phyloP scores from a whole-genome alignment of 1,140 invertebrate species.

The Pseudachorutes palmiensis region DNA sequence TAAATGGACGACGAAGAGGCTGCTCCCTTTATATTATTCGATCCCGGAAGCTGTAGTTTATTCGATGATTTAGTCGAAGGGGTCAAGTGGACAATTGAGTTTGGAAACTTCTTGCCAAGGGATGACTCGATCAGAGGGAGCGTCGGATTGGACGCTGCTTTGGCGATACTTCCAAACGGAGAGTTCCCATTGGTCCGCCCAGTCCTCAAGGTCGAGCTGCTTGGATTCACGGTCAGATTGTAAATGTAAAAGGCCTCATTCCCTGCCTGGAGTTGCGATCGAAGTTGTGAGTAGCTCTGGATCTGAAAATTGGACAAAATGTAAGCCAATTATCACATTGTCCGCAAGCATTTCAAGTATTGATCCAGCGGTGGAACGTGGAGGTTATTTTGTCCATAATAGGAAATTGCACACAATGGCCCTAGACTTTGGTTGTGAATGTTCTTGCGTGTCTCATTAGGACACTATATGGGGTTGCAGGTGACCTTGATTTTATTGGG shows the following conservation, averaged over 20 bases:
- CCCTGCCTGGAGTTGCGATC: conserved; percentile 30
- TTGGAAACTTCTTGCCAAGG: conserved; percentile 2
- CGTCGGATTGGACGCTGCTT: not conserved
- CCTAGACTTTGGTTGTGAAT: too few species aligned
- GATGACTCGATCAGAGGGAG: not conserved
- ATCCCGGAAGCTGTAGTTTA: not conserved
- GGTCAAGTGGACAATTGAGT: not conserved
- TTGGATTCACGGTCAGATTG: not conserved
- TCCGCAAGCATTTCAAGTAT: too few species aligned
- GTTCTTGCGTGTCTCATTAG: not conserved
- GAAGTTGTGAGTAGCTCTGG: conserved; percentile 30
- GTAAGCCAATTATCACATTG: too few species aligned
- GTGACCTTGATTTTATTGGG: conserved; percentile 8
- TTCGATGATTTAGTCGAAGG: not conserved
- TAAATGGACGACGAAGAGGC: not conserved
- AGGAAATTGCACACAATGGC: too few species aligned
- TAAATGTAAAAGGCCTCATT: conserved; percentile 34
- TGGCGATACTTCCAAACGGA: not conserved
- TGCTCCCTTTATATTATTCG: not conserved
- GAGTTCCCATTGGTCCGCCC: not conserved
- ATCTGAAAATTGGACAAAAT: conserved; percentile 24
- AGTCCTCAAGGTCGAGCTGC: not conserved
- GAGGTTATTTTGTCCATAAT: too few species aligned
- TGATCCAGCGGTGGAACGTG: too few species aligned
- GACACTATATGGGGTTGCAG: not conserved